Percentiles rank a stretch among this genome's conserved stretches.
Conservation (phyloP, 2,888 invertebrate genomes). For the Noctua fimbriata region DNA sequence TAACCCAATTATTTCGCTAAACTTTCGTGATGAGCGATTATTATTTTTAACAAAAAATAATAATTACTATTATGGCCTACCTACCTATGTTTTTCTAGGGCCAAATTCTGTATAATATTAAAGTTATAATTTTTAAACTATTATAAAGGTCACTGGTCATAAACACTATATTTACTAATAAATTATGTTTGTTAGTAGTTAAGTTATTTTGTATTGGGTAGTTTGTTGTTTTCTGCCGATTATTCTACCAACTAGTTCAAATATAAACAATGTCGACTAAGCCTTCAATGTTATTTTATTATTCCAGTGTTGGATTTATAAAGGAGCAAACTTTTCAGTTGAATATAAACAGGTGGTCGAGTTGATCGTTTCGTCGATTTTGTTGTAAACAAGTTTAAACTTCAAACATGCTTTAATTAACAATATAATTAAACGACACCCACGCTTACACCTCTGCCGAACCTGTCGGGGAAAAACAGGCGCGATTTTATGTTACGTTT, state of each 20-base stretch:
- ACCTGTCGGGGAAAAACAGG: background rate
- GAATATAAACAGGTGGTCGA: background rate
- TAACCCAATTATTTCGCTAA: background rate
- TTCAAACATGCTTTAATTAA: background rate
- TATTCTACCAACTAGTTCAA: conserved; percentile 2
- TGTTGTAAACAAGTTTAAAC: background rate
- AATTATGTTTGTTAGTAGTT: background rate
- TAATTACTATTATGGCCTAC: background rate
- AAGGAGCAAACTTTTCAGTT: background rate
- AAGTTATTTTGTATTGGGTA: background rate
- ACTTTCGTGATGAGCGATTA: background rate
- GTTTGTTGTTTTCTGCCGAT: conserved; percentile 7
- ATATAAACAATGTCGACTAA: conserved; percentile 5
- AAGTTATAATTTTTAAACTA: background rate
- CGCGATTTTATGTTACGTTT: background rate
- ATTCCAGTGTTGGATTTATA: background rate
- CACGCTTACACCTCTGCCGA: background rate
- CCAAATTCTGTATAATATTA: background rate
- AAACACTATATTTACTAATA: background rate
- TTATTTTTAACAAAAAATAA: background rate
- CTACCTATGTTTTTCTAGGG: background rate
- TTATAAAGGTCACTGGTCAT: background rate
- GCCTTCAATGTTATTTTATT: conserved; percentile 14
- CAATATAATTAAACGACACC: background rate
- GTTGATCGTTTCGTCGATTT: conserved; percentile 5